Percentiles rank a stretch among this genome's conserved stretches.
Conservation (phyloP, 2,113 vertebrate genomes). For the Fulmarus glacialis region DNA sequence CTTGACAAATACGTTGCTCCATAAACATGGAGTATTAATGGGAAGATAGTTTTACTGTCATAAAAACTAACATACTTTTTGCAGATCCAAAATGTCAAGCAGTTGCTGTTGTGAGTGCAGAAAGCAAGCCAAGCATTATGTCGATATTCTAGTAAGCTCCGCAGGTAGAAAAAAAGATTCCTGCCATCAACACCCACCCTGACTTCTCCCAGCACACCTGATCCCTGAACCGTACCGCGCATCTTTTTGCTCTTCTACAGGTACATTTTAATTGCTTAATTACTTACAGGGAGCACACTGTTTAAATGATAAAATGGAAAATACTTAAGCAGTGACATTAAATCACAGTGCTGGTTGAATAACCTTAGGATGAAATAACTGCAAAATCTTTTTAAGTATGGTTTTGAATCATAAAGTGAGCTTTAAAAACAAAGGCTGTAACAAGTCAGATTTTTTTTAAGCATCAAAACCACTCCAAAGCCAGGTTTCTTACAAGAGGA, state of each 20-base stretch:
- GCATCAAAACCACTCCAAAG: not conserved
- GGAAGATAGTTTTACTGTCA: not conserved
- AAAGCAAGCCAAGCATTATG: not conserved
- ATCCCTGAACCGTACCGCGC: accelerated
- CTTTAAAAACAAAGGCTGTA: not conserved
- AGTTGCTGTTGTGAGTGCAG: not conserved
- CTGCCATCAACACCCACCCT: not conserved
- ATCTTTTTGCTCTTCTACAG: not conserved
- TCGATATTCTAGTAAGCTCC: not conserved
- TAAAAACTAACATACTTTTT: not conserved
- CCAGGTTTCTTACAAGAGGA: not conserved
- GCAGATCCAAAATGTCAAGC: not conserved
- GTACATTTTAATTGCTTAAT: not conserved
- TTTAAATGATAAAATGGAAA: not conserved
- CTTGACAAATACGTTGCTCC: not conserved
- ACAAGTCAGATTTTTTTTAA: not conserved
- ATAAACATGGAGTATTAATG: not conserved
- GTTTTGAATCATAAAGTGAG: not conserved
- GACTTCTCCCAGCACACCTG: not conserved
- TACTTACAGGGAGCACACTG: not conserved
- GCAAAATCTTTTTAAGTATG: not conserved
- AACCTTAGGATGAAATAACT: not conserved
- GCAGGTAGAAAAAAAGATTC: not conserved
- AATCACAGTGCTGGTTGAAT: not conserved
- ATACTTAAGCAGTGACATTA: not conserved